phyloP scores from a whole-genome alignment of 2,888 invertebrate genomes.

The Coecobrya sp. region DNA sequence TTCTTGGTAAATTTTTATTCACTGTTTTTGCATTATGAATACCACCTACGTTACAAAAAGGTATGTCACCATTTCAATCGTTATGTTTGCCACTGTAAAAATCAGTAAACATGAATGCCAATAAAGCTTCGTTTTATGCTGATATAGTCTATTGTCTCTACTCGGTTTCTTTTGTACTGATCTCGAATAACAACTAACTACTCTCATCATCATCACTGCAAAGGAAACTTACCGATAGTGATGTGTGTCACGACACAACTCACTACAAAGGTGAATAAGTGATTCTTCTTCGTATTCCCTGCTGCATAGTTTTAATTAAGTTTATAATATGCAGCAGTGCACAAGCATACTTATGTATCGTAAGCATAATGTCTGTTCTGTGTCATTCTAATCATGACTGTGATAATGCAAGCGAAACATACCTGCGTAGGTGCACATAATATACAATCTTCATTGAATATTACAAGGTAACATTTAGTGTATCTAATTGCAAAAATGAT shows the following conservation, averaged over 20 bases:
- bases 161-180: not conserved
- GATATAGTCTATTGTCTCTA: not conserved
- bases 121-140: not conserved
- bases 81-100: no score
- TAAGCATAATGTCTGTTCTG: not conserved
- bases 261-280: not conserved
- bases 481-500: no score
- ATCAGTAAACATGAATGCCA: not conserved
- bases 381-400: not conserved
- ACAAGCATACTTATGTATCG: not conserved
- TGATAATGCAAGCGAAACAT: not conserved
- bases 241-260: conserved; percentile 8
- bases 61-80: no score
- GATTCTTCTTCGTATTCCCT: no score
- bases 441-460: no score
- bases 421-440: not conserved
- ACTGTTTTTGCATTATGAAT: not conserved
- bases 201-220: not conserved
- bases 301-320: not conserved
- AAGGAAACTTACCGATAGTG: not conserved
- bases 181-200: not conserved
- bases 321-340: not conserved
- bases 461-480: no score
- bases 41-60: no score
- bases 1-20: not conserved